A percentile compares a stretch with the other conserved stretches of the same genome.
Evolutionary conservation across 2,888 invertebrate genomes (phyloP).

Genomic region (Xylophagus ater): DNA sequence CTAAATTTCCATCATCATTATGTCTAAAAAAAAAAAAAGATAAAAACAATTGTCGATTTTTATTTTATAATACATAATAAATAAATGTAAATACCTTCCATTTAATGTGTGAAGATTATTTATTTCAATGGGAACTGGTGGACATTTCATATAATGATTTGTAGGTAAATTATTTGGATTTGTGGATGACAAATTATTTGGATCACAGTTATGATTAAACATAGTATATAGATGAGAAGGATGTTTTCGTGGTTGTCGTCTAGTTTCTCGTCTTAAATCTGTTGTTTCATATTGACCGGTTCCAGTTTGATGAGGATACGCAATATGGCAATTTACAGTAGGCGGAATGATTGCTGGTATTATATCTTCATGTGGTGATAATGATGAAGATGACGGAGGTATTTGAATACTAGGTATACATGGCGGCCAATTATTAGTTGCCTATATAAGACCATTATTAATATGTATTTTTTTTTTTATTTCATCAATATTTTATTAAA

Average conservation of each 20-base stretch:
- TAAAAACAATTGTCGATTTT: too few species aligned
- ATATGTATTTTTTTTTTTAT: too few species aligned
- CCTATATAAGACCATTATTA: neutral
- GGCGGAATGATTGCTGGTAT: neutral
- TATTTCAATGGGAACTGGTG: too few species aligned
- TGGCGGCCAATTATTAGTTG: conserved; percentile 7
- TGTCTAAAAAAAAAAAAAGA: too few species aligned
- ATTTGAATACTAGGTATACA: conserved; percentile 11
- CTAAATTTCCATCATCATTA: too few species aligned
- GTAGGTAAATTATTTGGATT: neutral
- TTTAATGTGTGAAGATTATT: too few species aligned
- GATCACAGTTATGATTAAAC: too few species aligned
- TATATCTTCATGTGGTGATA: conserved; percentile 2
- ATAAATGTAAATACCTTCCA: too few species aligned
- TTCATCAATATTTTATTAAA: neutral
- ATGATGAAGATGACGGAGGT: neutral
- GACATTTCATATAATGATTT: too few species aligned
- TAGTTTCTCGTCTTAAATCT: conserved; percentile 1
- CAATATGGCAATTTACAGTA: neutral
- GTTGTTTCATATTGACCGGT: conserved; percentile 4
- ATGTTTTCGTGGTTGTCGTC: conserved; percentile 2
- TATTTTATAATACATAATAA: too few species aligned
- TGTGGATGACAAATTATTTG: too few species aligned
- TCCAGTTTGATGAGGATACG: neutral
- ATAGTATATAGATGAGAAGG: too few species aligned